Evolutionary conservation across 2,888 invertebrate species (phyloP).

Genomic region (Dryocosmus kuriphilus): DNA sequence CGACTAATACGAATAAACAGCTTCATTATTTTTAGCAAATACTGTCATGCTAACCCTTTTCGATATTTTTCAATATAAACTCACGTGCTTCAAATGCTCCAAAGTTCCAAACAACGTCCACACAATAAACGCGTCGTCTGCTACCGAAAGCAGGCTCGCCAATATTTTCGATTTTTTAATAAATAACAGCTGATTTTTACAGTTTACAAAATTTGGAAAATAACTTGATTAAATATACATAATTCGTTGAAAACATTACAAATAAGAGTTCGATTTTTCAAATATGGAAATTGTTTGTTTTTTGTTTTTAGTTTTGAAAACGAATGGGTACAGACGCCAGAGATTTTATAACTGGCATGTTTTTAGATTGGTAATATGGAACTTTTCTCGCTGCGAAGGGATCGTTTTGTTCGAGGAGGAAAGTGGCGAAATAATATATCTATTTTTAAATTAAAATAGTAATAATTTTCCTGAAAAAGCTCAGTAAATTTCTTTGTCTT

Average conservation of each 20-base stretch:
- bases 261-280: neutral
- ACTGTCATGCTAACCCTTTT: conserved; percentile 24
- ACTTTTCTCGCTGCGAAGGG: conserved; percentile 27
- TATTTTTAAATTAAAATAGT: conserved; percentile 20
- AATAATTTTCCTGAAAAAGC: neutral
- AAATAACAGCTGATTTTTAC: neutral
- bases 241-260: neutral
- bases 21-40: conserved; percentile 31
- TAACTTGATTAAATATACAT: neutral
- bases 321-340: neutral
- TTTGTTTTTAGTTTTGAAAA: neutral
- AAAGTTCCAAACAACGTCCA: neutral
- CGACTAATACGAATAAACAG: neutral
- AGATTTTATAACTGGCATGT: conserved; percentile 8
- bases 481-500: neutral
- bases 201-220: neutral
- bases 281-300: neutral
- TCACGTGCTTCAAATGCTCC: conserved; percentile 25
- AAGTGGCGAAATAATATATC: neutral
- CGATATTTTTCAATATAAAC: neutral
- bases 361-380: neutral
- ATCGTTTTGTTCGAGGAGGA: conserved; percentile 34
- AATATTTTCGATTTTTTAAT: neutral
- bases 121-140: conserved; percentile 17
- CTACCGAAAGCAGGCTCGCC: neutral